Evolutionary conservation across 2,113 vertebrate species (phyloP).

Genomic region (Pteronura brasiliensis): DNA sequence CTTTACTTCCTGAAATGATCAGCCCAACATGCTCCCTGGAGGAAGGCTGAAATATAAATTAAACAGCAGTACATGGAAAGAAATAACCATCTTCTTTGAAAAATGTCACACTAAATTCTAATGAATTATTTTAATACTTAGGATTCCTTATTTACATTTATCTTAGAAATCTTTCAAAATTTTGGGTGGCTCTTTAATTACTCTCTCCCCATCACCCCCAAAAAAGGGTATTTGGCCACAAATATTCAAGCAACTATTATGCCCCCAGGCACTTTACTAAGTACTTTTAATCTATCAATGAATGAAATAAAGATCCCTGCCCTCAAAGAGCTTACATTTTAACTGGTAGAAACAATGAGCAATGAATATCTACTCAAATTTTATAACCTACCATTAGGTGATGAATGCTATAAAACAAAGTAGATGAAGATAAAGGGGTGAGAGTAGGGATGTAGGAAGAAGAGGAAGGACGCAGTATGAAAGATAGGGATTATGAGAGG

Average conservation of each 20-base stretch:
- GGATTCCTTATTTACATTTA: background rate
- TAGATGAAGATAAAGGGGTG: background rate
- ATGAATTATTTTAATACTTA: background rate
- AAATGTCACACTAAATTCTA: background rate
- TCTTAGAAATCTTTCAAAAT: background rate
- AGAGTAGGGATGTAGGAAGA: fast-evolving
- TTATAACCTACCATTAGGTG: background rate
- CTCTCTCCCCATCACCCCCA: no score
- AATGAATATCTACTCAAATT: background rate
- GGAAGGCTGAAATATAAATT: background rate
- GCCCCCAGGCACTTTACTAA: background rate
- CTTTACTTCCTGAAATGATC: background rate
- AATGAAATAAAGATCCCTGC: background rate
- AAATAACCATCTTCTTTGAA: background rate
- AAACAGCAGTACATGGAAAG: background rate
- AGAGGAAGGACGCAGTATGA: background rate
- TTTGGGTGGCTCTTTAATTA: background rate
- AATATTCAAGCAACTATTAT: background rate
- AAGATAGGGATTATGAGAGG: background rate
- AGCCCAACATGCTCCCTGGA: background rate
- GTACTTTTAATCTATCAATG: background rate
- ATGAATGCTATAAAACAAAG: background rate
- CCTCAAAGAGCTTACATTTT: background rate
- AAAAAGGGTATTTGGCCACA: background rate
- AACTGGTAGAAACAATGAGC: background rate